A percentile compares a stretch with the other conserved stretches of the same genome.
These are phyloP conservation scores for Leptinotarsa undecemlineata DNA, from an alignment of 1,140 invertebrate genomes.

Conservation along the genomic window DNA sequence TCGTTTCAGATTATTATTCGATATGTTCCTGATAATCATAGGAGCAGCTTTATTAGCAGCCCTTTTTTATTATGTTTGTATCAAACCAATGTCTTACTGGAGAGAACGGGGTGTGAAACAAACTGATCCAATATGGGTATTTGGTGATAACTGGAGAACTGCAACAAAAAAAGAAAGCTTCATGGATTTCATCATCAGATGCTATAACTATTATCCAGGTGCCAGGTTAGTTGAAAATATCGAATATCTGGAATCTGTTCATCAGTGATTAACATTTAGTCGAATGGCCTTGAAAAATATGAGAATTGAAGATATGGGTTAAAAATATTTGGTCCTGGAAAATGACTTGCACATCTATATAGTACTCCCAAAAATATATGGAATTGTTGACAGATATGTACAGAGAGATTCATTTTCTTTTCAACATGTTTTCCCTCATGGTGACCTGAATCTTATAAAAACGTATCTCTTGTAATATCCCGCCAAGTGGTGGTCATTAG, in stretches of 20 bases:
- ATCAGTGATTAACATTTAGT: too few relatives aligned
- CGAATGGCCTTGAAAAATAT: too few relatives aligned
- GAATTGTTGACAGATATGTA: too few relatives aligned
- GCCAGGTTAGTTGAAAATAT: conserved; percentile 21
- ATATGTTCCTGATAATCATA: conserved; percentile 17
- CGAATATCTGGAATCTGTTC: neutral
- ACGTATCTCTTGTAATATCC: too few relatives aligned
- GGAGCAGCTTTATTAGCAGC: neutral
- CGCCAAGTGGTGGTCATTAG: too few relatives aligned
- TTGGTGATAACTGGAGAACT: conserved; percentile 34
- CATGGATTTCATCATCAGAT: conserved; percentile 15
- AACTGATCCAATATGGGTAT: conserved; percentile 26
- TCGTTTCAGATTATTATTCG: neutral
- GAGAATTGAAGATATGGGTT: too few relatives aligned
- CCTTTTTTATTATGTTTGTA: conserved; percentile 20
- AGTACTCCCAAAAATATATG: too few relatives aligned
- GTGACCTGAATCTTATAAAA: too few relatives aligned
- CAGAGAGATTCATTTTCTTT: too few relatives aligned
- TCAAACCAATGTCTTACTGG: conserved; percentile 31
- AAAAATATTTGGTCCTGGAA: too few relatives aligned
- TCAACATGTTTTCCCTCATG: too few relatives aligned
- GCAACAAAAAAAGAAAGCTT: conserved; percentile 20
- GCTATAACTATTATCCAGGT: conserved; percentile 27
- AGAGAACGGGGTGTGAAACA: conserved; percentile 32
- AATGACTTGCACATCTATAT: too few relatives aligned